These are phyloP conservation scores for Encarsia formosa DNA, from an alignment of 2,888 invertebrate species.

Conservation along the genomic window DNA sequence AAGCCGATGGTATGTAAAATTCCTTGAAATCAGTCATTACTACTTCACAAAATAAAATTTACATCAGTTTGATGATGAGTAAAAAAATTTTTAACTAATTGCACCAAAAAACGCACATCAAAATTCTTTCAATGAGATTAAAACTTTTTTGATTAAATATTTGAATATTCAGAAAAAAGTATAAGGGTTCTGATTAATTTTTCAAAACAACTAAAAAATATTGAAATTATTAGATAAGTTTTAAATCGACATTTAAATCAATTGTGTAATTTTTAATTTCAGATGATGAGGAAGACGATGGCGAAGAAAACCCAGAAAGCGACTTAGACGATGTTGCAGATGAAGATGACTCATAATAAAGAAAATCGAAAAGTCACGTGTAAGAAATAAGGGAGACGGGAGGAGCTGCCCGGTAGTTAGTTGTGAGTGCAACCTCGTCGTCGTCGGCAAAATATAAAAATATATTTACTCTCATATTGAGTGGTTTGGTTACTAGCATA, in stretches of 20 bases:
- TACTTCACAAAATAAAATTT: no score
- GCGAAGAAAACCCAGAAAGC: conserved; percentile 42
- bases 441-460: conserved; percentile 31
- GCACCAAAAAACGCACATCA: no score
- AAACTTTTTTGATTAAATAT: neutral
- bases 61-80: no score
- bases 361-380: conserved; percentile 39
- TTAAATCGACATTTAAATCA: no score
- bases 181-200: neutral
- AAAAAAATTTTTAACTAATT: no score
- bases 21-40: no score
- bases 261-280: conserved; percentile 13
- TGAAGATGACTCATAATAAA: conserved; percentile 50
- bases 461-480: conserved; percentile 51
- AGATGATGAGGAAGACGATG: conserved; percentile 48
- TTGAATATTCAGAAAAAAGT: neutral
- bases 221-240: no score
- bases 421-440: conserved; percentile 14
- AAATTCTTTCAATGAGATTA: neutral
- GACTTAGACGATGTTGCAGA: conserved; percentile 45
- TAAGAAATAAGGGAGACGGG: conserved; percentile 46
- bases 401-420: conserved; percentile 41
- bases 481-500: conserved; percentile 40
- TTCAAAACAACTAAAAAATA: neutral
- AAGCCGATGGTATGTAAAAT: conserved; percentile 43